Percentiles rank a stretch among this genome's conserved stretches.
Conservation (phyloP, 2,113 vertebrate genomes). For the Alosa alosa region DNA sequence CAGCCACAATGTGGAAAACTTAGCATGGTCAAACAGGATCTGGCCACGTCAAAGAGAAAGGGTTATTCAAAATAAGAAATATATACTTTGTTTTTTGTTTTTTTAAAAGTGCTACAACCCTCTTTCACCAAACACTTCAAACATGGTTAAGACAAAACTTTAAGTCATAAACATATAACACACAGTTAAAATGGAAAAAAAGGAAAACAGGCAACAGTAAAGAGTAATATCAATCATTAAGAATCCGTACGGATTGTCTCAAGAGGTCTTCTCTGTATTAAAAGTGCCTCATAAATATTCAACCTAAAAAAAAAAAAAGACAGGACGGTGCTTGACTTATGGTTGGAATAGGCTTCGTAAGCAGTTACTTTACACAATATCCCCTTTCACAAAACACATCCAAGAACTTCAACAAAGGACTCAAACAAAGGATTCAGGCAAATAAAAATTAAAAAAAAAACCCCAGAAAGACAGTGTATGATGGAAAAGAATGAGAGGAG, state of each 20-base stretch:
- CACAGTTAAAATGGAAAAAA: conserved; percentile 47
- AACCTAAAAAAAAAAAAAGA: conserved; percentile 41
- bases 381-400: conserved; percentile 60
- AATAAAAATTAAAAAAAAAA: conserved; percentile 5
- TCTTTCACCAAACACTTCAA: conserved; percentile 38
- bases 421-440: conserved; percentile 35
- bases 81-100: not conserved
- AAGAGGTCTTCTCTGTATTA: conserved; percentile 44
- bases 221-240: conserved; percentile 58
- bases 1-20: not conserved
- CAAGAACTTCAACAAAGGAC: conserved; percentile 23
- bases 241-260: conserved; percentile 69
- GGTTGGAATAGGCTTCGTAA: conserved; percentile 55
- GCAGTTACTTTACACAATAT: conserved; percentile 53
- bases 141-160: not conserved
- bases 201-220: conserved; percentile 27
- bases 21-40: not conserved
- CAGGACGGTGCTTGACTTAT: conserved; percentile 50
- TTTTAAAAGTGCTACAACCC: conserved; percentile 59
- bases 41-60: not conserved
- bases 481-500: conserved; percentile 45
- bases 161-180: not conserved
- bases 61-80: conserved; percentile 46
- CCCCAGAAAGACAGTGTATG: not conserved
- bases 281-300: conserved; percentile 54